Conservation (phyloP, 2,888 invertebrate species). For the Hydriomena furcata region DNA sequence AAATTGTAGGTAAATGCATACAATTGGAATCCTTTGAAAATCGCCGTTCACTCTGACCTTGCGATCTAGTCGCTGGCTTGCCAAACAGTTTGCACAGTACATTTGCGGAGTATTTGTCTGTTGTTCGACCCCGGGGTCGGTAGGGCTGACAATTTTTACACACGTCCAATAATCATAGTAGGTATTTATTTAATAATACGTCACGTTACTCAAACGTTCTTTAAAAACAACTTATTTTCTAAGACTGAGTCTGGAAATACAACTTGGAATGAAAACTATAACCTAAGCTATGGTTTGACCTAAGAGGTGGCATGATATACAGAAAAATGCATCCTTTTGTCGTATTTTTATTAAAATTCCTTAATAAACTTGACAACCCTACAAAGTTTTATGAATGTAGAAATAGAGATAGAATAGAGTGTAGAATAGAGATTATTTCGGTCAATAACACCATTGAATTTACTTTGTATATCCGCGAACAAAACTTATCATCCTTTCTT, state of each 20-base stretch:
- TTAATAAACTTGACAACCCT: slow-evolving; percentile 19
- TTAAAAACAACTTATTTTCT: too few species aligned
- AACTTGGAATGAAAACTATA: too few species aligned
- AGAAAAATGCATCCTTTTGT: too few species aligned
- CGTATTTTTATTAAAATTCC: too few species aligned
- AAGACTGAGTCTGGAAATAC: too few species aligned
- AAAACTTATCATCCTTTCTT: slow-evolving; percentile 12
- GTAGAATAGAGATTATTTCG: too few species aligned
- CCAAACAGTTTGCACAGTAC: slow-evolving; percentile 53
- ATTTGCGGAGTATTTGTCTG: slow-evolving; percentile 52
- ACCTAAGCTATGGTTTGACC: too few species aligned
- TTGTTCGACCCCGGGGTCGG: slow-evolving; percentile 34
- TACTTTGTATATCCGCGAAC: slow-evolving; percentile 27
- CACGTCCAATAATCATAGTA: too few species aligned
- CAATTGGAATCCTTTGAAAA: slow-evolving; percentile 42
- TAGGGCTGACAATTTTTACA: slow-evolving; percentile 33
- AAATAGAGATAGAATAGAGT: too few species aligned
- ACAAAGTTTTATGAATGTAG: slow-evolving; percentile 30
- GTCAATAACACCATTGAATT: slow-evolving; percentile 37
- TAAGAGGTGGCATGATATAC: too few species aligned
- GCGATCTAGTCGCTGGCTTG: slow-evolving; percentile 44
- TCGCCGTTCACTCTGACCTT: slow-evolving; percentile 42
- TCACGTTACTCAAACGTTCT: too few species aligned
- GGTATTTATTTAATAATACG: too few species aligned
- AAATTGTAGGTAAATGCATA: slow-evolving; percentile 28